Percentiles rank a stretch among this genome's conserved stretches.
Conservation (phyloP, 2,888 invertebrate species). For the Orthonychiurus folsomi region DNA sequence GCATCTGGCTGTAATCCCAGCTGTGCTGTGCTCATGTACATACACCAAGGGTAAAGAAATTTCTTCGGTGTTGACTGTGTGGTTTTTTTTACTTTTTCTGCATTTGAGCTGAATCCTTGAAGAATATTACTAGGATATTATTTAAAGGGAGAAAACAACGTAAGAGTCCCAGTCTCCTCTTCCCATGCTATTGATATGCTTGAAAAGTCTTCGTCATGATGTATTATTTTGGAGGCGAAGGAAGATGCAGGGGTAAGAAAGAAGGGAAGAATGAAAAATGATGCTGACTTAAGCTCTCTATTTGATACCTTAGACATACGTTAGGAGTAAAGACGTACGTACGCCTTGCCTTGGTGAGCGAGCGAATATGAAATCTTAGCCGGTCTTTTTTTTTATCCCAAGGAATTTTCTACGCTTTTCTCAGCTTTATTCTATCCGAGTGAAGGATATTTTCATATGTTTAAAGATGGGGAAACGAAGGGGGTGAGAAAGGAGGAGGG, state of each 20-base stretch:
- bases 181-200: constrained; percentile 19
- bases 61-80: neutral
- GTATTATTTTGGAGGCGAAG: constrained; percentile 13
- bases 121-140: no score
- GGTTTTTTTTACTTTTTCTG: neutral
- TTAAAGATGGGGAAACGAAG: no score
- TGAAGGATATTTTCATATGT: no score
- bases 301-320: neutral
- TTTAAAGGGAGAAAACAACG: neutral
- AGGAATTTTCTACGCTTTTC: neutral
- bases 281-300: constrained; percentile 37
- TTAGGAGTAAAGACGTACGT: no score
- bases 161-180: neutral
- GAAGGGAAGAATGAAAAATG: constrained; percentile 34
- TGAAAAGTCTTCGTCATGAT: constrained; percentile 14
- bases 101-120: neutral
- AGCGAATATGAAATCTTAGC: neutral
- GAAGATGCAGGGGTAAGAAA: constrained; percentile 6
- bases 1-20: no score
- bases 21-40: neutral
- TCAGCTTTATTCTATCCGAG: neutral
- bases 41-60: no score
- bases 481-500: neutral
- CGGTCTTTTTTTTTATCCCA: neutral
- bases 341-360: neutral